Conservation (phyloP, 1,140 invertebrate genomes). For the Gryllus bimaculatus region DNA sequence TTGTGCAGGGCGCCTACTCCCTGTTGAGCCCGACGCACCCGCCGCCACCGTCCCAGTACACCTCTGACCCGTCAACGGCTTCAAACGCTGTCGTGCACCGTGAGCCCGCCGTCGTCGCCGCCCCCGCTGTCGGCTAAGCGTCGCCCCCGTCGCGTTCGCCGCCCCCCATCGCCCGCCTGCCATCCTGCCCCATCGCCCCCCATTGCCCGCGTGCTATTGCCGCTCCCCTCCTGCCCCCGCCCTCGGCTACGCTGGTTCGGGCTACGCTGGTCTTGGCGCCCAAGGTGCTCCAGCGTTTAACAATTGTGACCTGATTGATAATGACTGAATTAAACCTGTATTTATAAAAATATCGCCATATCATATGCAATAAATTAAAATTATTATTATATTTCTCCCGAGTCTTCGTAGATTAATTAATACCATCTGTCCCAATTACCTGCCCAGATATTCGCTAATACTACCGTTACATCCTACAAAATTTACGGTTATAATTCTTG, state of each 20-base stretch:
- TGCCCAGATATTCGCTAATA: no score
- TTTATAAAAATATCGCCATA: no score
- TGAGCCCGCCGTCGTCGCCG: conserved; percentile 34
- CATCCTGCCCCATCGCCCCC: neutral
- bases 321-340: no score
- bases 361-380: no score
- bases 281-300: conserved; percentile 29
- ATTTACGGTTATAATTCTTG: no score
- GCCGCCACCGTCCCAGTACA: conserved; percentile 26
- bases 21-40: conserved; percentile 26
- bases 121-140: conserved; percentile 33
- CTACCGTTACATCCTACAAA: no score
- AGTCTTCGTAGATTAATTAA: no score
- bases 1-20: conserved; percentile 23
- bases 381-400: no score
- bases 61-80: conserved; percentile 29
- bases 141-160: conserved; percentile 22
- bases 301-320: conserved; percentile 19
- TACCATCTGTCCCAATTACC: no score
- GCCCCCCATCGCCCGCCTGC: conserved; percentile 14
- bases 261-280: conserved; percentile 20
- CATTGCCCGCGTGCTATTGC: neutral
- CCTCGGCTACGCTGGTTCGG: neutral
- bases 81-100: conserved; percentile 31
- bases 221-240: neutral